Base-by-base conservation (phyloP, 2,797 vertebrate species). In the Oreonectes daqikongensis region DNA sequence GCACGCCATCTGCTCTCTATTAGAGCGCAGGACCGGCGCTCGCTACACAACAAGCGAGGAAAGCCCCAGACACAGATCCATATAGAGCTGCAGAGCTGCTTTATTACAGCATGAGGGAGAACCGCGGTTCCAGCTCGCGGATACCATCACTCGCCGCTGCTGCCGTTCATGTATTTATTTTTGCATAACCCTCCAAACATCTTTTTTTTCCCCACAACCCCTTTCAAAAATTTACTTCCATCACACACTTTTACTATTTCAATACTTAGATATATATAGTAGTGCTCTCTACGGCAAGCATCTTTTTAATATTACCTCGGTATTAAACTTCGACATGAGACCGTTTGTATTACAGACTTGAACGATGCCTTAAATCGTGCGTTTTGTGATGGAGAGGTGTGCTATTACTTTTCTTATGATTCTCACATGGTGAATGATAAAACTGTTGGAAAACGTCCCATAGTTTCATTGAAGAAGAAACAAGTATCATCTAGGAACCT, bases 1-100 rank as follows among this genome's bases (percentile, higher is more conserved):
- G 85, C 87, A 84, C 81, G 79, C 90, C 92, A 93, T 93, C 91
- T 93, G 91, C 88, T 91, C 87, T 84, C 89, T 87, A 92, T 93
- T 93, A 93, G 86, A 82, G 57, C 9, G 42, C 32, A 53, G 59
- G 73, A 85, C 87, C 90, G 89, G 89, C 88, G 30, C 61, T 88
- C 86, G 89, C 89, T 91, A 89, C 88, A 91, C 90, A 90, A 89
- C 89, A 90, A 88, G 91, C 26, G 68, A 87, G 90, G 86, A 91
- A 91, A 91, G 88, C 87, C 89, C 90, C 88, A 86, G 79, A 88
- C 89, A 86, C 88, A 91, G 91, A 92, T 92, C 92, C 88, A 91
- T 92, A n/a, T n/a, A 87, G 89, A 87, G 88, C 82, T 82, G 83
- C 79, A 82, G 83, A 83, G 85, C 84, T 72, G 78, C 87, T 91